Evolutionary conservation across 2,797 vertebrate genomes (phyloP), one percentile per base, ranked within the genome.

Genomic region (Galaxias olidus): DNA sequence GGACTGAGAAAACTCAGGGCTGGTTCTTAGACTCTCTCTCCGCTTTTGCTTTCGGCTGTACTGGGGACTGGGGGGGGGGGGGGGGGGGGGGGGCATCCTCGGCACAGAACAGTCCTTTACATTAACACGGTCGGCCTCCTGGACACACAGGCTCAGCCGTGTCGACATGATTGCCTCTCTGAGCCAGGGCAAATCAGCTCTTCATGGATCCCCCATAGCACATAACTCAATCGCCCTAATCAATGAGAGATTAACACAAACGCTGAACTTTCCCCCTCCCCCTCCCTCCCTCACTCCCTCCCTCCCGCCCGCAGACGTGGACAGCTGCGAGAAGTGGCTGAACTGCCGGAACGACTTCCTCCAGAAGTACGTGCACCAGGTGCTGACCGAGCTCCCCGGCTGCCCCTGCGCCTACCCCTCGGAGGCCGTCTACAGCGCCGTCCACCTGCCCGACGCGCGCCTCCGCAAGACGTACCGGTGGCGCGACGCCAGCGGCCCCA

Each of bases 281-380:
- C 30, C 30, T 19, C 8, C 14, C 20, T 7, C 1, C 20, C 19
- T 6, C 30, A 30, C 30, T 6, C 30, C 30, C 30, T 30, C 30
- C 6, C 30, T 17, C 20, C 1, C 8, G 13, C 58, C 43, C 6
- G 5, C 86, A 96, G 95, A 92, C 61, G 88, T 93, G 61, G 95
- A 96, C 92, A 94, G 93, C 89, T 96, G 96, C 73, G 95, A 97
- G 73, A 94, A 95, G 83, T 97, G 95, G 94, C 84, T 97, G 51
- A 94, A 88, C 83, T 96, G 96, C 85, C 96, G 93, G 83, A 96
- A 93, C 0, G 92, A 94, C 72, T 96, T 96, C 88, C 92, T 97
- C 14, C 90, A 90, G 76, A 91, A 89, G 77, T 96, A 97, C 73
- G 81, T 96, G 65, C 92, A 93, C 79, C 92, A 93, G 72, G 92